Evolutionary conservation across 2,113 vertebrate genomes (phyloP).

Genomic region (Syngnathus scovelli): DNA sequence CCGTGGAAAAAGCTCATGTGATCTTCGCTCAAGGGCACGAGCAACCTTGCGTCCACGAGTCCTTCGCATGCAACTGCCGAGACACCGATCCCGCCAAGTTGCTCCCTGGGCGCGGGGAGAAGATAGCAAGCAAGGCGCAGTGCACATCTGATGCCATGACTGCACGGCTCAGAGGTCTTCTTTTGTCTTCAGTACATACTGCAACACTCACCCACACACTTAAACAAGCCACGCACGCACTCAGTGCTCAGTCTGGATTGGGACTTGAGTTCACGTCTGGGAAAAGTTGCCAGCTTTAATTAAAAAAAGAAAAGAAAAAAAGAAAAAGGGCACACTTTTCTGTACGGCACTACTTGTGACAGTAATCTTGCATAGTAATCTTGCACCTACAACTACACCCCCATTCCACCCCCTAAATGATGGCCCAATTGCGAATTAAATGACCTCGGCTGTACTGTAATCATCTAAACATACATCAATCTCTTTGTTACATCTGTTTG

Average conservation of each 20-base stretch:
- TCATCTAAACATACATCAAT: not conserved
- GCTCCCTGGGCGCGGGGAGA: constrained; percentile 44
- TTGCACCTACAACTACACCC: no score
- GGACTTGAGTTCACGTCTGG: constrained; percentile 5
- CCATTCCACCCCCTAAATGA: not conserved
- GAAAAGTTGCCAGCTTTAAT: constrained; percentile 18
- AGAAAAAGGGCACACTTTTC: not conserved
- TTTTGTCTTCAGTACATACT: constrained; percentile 27
- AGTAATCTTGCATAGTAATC: no score
- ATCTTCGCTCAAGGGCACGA: constrained; percentile 60
- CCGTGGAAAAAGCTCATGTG: constrained; percentile 52
- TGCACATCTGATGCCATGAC: constrained; percentile 17
- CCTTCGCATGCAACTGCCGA: constrained; percentile 57
- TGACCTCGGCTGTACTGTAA: no score
- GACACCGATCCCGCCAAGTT: constrained; percentile 59
- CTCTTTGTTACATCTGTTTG: not conserved
- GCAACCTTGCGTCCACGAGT: constrained; percentile 33
- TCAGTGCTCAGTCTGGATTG: constrained; percentile 16
- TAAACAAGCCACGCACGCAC: constrained; percentile 41
- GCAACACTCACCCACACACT: constrained; percentile 50
- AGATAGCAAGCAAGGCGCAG: not conserved
- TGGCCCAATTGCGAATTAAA: not conserved
- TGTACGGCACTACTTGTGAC: not conserved
- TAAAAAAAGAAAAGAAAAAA: not conserved
- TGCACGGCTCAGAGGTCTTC: constrained; percentile 14